Evolutionary conservation across 1,140 invertebrate genomes (phyloP), one percentile per base, ranked within the genome.

Genomic region (Leptinotarsa lineolata): DNA sequence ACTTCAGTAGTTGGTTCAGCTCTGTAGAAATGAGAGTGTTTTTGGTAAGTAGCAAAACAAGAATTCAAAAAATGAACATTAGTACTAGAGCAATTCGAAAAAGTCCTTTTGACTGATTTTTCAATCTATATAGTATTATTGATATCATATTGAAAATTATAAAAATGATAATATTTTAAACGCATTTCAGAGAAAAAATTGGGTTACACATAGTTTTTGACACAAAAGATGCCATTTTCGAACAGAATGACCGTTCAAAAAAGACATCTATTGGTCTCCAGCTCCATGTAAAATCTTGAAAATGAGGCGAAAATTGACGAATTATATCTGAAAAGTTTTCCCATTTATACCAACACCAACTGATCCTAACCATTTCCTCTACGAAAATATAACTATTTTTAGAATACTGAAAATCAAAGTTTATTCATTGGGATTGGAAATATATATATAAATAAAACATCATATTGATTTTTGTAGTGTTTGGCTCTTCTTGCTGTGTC

Each of bases 391-490:
- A 30, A 30, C 8, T 30, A 30, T 54, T 54, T 16, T n/a, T 16
- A 12, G 4, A 54, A 16, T 54, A n/a, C 46, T 4, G 13, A 54
- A 16, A 54, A 54, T 54, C 46, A 16, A 54, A 54, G 15, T 54
- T 54, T 12, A n/a, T 54, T 54, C n/a, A 15, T 12, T 54, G 15
- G 1, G 15, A 4, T 54, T 54, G 6, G 4, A n/a, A 54, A 54
- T 8, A 30, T 30, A 30, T 30, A 30, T 54, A 16, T 54, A 16
- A 8, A 54, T n/a, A 18, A 12, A 22, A 22, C 15, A 24, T 21
- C n/a, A 15, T 54, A 45, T 21, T 45, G 5, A n/a, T 48, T 64
- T 20, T 72, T 65, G 16, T 21, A 72, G 71, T 72, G 61, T 54
- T 21, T 67, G 16, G 64, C 46, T 16, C 54, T 72, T 13, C 22